Base-by-base conservation (phyloP, 2,113 vertebrate species). In the Perca flavescens region DNA sequence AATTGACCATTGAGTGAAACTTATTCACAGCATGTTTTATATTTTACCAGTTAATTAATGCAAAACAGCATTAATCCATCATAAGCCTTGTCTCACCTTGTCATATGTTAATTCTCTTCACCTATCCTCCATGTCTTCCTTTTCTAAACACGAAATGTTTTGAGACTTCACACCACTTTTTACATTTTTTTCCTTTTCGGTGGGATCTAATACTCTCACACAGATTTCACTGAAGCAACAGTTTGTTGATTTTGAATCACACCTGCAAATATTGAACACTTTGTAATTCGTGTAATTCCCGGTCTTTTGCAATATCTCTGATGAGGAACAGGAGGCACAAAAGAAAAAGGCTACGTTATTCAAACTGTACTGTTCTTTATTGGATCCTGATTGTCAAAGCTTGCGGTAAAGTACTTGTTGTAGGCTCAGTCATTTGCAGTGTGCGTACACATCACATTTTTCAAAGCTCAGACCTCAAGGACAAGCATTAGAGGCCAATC, bases 1-100 rank as follows among this genome's bases (percentile, higher is more conserved):
- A 94, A 95, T 92, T 94, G 90, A 93, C 89, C 90, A 73, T 66
- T 70, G 83, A 91, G 84, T 65, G 82, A 90, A 94, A 90, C 86
- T 57, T 85, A 89, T 89, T 87, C 49, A 17, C 78, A 52, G 82
- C 91, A 86, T 93, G 93, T 91, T 94, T 89, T 66, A 80, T 89
- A 80, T 72, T 78, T 93, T 83, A 80, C 40, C 74, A 57, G 79
- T 84, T 95, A 92, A 94, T 86, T 91, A 81, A 87, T 89, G 89
- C 89, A 90, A 88, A 93, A 87, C 89, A 87, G 49, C 68, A 58
- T 83, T 91, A 89, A 94, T 94, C 86, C 74, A 88, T 93, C 85
- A 82, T 71, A 62, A 82, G 79, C 63, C 69, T 16, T 46, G 28
- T 43, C 69, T 83, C 74, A 72, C 83, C 80, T 77, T 73, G 76